Percentiles rank a stretch among this genome's conserved stretches.
Evolutionary conservation across 2,113 vertebrate genomes (phyloP).

Genomic region (Apaloderma vittatum): DNA sequence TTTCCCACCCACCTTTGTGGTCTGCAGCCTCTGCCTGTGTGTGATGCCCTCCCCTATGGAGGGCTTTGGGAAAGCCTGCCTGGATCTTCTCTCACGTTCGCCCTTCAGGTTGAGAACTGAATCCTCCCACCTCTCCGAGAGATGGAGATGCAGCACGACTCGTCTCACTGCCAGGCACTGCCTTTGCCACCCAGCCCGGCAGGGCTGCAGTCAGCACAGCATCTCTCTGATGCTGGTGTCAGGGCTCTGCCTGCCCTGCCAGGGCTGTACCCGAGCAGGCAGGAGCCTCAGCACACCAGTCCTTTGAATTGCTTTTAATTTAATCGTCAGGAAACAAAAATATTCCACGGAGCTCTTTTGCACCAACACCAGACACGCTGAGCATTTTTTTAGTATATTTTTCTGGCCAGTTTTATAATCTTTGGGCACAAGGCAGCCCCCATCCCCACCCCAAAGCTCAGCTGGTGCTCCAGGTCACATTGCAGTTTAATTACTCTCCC

Average conservation of each 20-base stretch:
- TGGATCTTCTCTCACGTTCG: not conserved
- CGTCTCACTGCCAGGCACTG: rapidly evolving
- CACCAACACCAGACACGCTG: rapidly evolving
- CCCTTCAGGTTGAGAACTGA: not conserved
- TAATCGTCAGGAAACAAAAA: not conserved
- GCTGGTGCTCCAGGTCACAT: not conserved
- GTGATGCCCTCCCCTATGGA: not conserved
- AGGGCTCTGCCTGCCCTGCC: not conserved
- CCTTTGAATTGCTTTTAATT: not conserved
- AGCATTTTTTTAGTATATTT: not conserved
- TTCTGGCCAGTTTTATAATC: not conserved
- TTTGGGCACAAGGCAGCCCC: rapidly evolving
- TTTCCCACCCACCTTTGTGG: not conserved
- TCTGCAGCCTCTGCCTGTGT: not conserved
- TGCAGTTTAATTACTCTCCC: not conserved
- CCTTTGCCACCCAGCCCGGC: not conserved
- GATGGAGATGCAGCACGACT: not conserved
- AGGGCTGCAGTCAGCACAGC: rapidly evolving
- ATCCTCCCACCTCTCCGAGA: not conserved
- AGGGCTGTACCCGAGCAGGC: not conserved
- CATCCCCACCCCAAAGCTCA: not conserved
- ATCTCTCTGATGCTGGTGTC: rapidly evolving
- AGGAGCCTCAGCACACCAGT: not conserved
- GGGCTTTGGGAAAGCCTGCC: not conserved
- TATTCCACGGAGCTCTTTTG: rapidly evolving